These are phyloP conservation scores for Oscheius sp. DNA, from an alignment of 2,888 invertebrate genomes.

Conservation along the genomic window DNA sequence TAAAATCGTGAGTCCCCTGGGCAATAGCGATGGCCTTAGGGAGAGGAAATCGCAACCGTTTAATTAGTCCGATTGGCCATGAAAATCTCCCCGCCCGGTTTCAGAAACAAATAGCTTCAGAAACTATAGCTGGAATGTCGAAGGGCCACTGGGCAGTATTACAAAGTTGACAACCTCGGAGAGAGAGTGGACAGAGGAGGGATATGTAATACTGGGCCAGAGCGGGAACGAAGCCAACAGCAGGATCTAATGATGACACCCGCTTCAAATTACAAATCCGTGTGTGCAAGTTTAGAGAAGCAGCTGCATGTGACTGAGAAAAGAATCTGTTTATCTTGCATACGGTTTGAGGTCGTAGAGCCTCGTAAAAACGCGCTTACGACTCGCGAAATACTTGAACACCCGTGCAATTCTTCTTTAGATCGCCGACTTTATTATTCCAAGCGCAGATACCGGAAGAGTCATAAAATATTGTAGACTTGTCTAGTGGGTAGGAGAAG, in stretches of 20 bases:
- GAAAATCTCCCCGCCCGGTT: constrained; percentile 15
- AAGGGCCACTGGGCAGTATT: constrained; percentile 11
- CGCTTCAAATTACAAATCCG: constrained; percentile 36
- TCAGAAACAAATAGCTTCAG: background rate
- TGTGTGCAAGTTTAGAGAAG: constrained; percentile 3
- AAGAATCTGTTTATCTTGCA: background rate
- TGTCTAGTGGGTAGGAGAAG: background rate
- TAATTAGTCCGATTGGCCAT: constrained; percentile 17
- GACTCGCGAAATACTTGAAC: constrained; percentile 21
- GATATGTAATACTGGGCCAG: constrained; percentile 32
- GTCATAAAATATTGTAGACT: background rate
- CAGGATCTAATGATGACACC: constrained; percentile 36
- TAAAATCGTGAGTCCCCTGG: no score
- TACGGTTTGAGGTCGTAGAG: constrained; percentile 7
- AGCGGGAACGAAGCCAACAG: constrained; percentile 6
- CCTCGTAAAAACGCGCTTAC: constrained; percentile 29
- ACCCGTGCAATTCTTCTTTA: constrained; percentile 1
- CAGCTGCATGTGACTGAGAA: background rate
- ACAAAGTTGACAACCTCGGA: constrained; percentile 25
- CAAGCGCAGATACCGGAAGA: background rate
- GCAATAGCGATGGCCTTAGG: no score
- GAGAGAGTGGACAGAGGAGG: constrained; percentile 4
- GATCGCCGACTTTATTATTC: constrained; percentile 11
- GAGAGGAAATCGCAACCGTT: background rate
- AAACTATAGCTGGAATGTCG: background rate